Evolutionary conservation across 2,888 invertebrate genomes (phyloP), one percentile per base, ranked within the genome.

Genomic region (Pachydiplax longipennis): DNA sequence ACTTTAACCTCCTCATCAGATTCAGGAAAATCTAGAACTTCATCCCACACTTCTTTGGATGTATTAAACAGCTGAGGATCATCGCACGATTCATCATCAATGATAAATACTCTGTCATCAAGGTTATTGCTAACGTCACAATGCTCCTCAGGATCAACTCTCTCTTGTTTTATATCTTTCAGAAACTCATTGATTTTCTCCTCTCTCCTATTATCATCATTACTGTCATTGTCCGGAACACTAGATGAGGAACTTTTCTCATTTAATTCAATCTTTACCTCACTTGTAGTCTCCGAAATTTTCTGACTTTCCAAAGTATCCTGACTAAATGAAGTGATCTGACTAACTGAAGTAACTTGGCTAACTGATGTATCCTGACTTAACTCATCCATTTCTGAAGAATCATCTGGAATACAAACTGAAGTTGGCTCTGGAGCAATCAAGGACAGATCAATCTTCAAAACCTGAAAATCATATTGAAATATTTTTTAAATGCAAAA

Each of bases 381-480:
- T 73, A 73, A 31, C 13, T 31, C 25, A 31, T 73, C 73, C 31
- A 13, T 31, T 31, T 25, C 31, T 13, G 15, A 10, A 73, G 10
- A 25, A 31, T 73, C 73, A 73, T 31, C 73, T 73, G 73, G 31
- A 31, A 73, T 25, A 31, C 73, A 31, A 82, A 48, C 44, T n/a
- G 87, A n/a, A 18, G 61, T 31, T 35, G 61, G 61, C 61, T 87
- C 87, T 10, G 87, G 87, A 22, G 87, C 58, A 37, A 87, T 87
- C 37, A 87, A 65, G 8, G 87, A 87, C 10, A 87, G 15, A 37
- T 87, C 87, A n/a, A 87, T 87, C 40, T 87, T 87, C 61, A 87
- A 61, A 58, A 87, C 61, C 87, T 87, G 87, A 22, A 83, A 87
- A 58, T 58, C 0, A 25, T 15, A 80, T 25, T 31, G 1, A 12